These are phyloP conservation scores for Oryzias celebensis DNA, from an alignment of 2,113 vertebrate species.

Conservation along the genomic window DNA sequence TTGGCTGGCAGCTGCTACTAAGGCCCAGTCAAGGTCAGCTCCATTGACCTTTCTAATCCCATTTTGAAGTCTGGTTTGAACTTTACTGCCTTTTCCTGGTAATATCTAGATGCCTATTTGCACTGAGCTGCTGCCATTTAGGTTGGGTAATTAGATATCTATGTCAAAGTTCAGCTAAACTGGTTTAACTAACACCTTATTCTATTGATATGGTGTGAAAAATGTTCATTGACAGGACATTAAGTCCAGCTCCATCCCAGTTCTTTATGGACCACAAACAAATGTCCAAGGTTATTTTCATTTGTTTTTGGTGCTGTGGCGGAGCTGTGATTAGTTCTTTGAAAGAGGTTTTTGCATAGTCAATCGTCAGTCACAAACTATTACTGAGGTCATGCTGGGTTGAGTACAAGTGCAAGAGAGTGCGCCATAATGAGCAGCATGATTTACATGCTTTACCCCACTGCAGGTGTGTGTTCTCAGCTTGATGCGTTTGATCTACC, in stretches of 20 bases:
- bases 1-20: too few relatives aligned
- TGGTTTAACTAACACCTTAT: neutral
- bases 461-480: slow-evolving; percentile 62
- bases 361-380: slow-evolving; percentile 35
- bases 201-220: slow-evolving; percentile 1
- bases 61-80: too few relatives aligned
- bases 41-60: too few relatives aligned
- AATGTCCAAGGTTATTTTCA: slow-evolving; percentile 26
- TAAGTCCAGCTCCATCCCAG: neutral
- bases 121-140: too few relatives aligned
- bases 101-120: too few relatives aligned
- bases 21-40: too few relatives aligned
- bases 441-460: slow-evolving; percentile 49
- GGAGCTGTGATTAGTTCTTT: slow-evolving; percentile 28
- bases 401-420: slow-evolving; percentile 11
- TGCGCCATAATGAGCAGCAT: slow-evolving; percentile 35
- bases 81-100: too few relatives aligned
- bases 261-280: slow-evolving; percentile 15
- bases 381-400: slow-evolving; percentile 28
- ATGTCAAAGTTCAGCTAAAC: too few relatives aligned
- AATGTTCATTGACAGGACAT: slow-evolving; percentile 16
- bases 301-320: slow-evolving; percentile 37
- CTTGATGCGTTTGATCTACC: slow-evolving; percentile 57
- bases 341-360: slow-evolving; percentile 55
- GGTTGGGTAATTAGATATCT: too few relatives aligned